Base-by-base conservation (phyloP, 2,113 vertebrate genomes). In the Notechis scutatus region DNA sequence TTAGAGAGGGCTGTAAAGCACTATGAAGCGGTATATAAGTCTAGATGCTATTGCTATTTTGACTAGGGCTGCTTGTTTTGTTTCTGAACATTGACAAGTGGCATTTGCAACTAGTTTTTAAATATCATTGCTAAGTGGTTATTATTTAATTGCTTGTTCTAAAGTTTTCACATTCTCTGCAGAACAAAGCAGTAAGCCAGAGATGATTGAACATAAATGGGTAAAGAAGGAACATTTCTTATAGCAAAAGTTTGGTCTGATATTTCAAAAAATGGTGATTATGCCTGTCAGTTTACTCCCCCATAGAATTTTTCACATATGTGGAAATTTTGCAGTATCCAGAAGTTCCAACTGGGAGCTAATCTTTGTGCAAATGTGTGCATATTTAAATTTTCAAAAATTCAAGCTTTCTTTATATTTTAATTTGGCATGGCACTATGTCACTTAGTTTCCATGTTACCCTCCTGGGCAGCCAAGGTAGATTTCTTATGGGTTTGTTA, bases 231-330 rank as follows among this genome's bases (percentile, higher is more conserved):
- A 39, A 14, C 24, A 87, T 47, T 50, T 87, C 85, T 86, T 45
- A 45, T 29, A 50, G 45, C 45, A 50, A 87, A 50, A 10, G 3
- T 1, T 26, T 47, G 4, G 42, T 47, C 21, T 47, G 85, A 47
- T 47, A 47, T 86, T 47, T 86, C 42, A 86, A 47, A 47, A 47
- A 87, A 11, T 14, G 24, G n/a, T 87, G 24, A 47, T 2, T 86
- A 24, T 7, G 15, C 69, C 34, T 74, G 5, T 74, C 69, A 74
- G 64, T 6, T 74, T 74, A 34, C n/a, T 74, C n/a, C n/a, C 29
- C n/a, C n/a, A 74, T 74, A 97, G 96, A 97, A 98, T 97, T 97
- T 98, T 96, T 97, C 97, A 98, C 97, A 97, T 98, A 96, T 97
- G n/a, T 74, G 64, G 14, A 74, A 74, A 64, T 64, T 64, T 15